Conservation (phyloP, 2,113 vertebrate genomes). For the Casuarius casuarius region DNA sequence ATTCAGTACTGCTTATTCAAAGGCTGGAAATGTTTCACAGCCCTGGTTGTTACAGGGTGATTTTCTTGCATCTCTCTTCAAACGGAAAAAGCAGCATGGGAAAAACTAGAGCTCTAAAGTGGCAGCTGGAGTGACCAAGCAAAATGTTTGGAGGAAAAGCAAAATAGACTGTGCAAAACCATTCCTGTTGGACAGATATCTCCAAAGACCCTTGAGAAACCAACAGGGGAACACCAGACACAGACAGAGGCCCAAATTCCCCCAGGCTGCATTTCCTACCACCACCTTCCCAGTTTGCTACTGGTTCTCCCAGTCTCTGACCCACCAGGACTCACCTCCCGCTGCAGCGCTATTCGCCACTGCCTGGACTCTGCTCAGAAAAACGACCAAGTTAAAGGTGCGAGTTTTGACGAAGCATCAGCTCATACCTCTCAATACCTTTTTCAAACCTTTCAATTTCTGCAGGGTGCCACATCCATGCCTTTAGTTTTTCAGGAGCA, state of each 20-base stretch:
- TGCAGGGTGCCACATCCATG: neutral
- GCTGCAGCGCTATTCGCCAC: accelerated
- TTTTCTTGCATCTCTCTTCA: neutral
- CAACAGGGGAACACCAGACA: neutral
- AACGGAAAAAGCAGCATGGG: neutral
- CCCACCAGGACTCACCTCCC: neutral
- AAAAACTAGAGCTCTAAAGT: neutral
- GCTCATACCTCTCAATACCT: neutral
- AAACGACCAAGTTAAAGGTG: accelerated
- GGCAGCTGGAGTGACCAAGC: neutral
- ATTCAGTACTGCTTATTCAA: neutral
- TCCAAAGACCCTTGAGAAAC: neutral
- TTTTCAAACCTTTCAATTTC: neutral
- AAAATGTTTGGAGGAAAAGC: neutral
- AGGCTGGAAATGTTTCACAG: neutral
- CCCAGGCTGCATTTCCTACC: neutral
- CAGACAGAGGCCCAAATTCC: accelerated
- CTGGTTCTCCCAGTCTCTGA: accelerated
- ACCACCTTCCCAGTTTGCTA: neutral
- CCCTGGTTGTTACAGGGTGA: neutral
- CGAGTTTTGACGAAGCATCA: neutral
- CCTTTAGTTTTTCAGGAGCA: neutral
- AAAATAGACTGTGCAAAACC: neutral
- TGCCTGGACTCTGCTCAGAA: neutral
- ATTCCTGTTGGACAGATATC: neutral